These are phyloP conservation scores for Phortica variegata DNA, from an alignment of 1,140 invertebrate species.

Conservation along the genomic window DNA sequence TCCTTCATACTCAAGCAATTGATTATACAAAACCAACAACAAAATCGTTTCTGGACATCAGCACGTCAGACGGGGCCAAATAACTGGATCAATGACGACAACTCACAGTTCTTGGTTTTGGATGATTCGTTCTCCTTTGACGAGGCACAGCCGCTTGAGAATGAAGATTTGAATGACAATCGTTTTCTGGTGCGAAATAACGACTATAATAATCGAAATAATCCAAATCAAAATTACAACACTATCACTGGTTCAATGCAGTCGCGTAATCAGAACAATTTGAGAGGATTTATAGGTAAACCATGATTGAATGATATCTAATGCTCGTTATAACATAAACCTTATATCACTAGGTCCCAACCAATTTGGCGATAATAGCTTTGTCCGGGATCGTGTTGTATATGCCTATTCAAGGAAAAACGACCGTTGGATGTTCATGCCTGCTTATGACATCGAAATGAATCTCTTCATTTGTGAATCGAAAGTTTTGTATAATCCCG, in stretches of 20 bases:
- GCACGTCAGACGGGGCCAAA: conserved; percentile 71
- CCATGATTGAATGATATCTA: neutral
- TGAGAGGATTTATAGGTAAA: conserved; percentile 43
- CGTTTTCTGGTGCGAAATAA: conserved; percentile 44
- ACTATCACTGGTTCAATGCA: conserved; percentile 46
- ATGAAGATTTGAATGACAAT: conserved; percentile 50
- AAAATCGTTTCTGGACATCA: conserved; percentile 83
- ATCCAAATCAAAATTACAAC: conserved; percentile 57
- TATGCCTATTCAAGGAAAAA: conserved; percentile 71
- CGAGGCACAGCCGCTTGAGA: conserved; percentile 39
- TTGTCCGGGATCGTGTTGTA: conserved; percentile 60
- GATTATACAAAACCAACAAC: conserved; percentile 78
- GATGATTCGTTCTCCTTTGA: conserved; percentile 78
- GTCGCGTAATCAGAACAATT: conserved; percentile 47
- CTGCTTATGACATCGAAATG: conserved; percentile 73
- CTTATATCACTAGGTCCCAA: conserved; percentile 35
- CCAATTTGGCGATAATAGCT: conserved; percentile 43
- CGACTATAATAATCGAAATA: conserved; percentile 47
- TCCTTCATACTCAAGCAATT: conserved; percentile 79
- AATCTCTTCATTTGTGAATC: conserved; percentile 89
- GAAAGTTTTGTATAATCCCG: conserved; percentile 68
- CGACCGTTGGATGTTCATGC: conserved; percentile 81
- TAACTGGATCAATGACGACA: conserved; percentile 86
- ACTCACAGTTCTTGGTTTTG: conserved; percentile 71
- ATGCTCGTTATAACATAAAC: neutral